Percentiles rank a stretch among this genome's conserved stretches.
Evolutionary conservation across 1,140 invertebrate species (phyloP).

Genomic region (Bombus cullumanus): DNA sequence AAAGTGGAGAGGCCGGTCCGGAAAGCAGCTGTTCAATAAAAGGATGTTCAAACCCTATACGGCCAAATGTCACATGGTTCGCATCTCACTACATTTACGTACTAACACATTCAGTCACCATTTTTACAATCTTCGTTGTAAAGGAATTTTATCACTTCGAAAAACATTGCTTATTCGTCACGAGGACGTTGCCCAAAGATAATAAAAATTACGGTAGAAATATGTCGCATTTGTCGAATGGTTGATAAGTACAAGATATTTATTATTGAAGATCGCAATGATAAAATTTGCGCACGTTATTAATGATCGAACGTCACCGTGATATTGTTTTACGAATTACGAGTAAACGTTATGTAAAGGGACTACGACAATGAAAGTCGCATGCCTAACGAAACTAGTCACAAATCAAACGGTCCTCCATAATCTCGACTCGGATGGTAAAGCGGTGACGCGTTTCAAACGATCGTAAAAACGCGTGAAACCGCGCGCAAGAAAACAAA

Average conservation of each 20-base stretch:
- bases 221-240: neutral
- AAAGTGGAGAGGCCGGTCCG: slow-evolving; percentile 13
- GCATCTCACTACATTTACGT: neutral
- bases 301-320: neutral
- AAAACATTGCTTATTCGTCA: neutral
- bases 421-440: slow-evolving; percentile 4
- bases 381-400: neutral
- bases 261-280: neutral
- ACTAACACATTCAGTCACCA: neutral
- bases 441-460: neutral
- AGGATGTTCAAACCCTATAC: neutral
- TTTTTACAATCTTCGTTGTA: neutral
- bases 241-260: neutral
- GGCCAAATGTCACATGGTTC: slow-evolving; percentile 1
- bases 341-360: neutral
- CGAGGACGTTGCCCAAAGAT: neutral
- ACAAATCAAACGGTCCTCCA: neutral
- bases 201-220: neutral
- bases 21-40: slow-evolving; percentile 44
- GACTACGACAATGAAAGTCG: neutral
- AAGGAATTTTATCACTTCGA: no score
- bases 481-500: neutral
- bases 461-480: neutral
- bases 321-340: no score
- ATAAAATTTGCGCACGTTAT: neutral